These are phyloP conservation scores for Pterophyllum scalare DNA, from an alignment of 2,113 vertebrate genomes.

Conservation along the genomic window DNA sequence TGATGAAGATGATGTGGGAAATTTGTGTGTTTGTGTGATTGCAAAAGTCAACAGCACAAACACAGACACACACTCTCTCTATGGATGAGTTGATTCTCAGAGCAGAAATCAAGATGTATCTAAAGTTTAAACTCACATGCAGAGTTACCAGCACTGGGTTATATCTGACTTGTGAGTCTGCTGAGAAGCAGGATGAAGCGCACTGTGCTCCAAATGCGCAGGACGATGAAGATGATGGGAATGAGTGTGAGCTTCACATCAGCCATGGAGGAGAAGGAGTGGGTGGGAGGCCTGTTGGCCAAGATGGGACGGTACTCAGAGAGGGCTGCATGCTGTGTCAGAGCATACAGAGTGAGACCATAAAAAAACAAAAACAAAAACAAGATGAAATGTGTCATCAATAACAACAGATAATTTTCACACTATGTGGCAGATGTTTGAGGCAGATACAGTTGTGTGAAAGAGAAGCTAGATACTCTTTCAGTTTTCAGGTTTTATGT, in stretches of 20 bases:
- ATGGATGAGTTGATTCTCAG: too few relatives aligned
- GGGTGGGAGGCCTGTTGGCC: conserved; percentile 65
- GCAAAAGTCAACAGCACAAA: background rate
- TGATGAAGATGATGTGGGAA: too few relatives aligned
- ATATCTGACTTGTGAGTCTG: conserved; percentile 80
- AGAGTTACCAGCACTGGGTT: conserved; percentile 87
- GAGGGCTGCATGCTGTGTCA: conserved; percentile 86
- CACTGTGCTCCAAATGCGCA: conserved; percentile 94
- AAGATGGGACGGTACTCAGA: conserved; percentile 94
- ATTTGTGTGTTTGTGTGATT: background rate
- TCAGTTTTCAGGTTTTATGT: background rate
- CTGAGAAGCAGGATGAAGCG: conserved; percentile 91
- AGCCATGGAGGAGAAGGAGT: conserved; percentile 80
- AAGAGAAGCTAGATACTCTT: background rate
- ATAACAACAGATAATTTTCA: background rate
- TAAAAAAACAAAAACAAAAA: background rate
- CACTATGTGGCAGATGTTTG: background rate
- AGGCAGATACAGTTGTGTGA: background rate
- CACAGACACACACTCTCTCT: background rate
- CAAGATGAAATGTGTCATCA: background rate
- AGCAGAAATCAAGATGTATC: background rate
- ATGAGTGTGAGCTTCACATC: conserved; percentile 93
- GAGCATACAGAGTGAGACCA: background rate
- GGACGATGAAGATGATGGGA: conserved; percentile 91
- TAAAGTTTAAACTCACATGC: conserved; percentile 83